Base-by-base conservation (phyloP, 2,797 vertebrate genomes). In the Pseudocheirus occidentalis region DNA sequence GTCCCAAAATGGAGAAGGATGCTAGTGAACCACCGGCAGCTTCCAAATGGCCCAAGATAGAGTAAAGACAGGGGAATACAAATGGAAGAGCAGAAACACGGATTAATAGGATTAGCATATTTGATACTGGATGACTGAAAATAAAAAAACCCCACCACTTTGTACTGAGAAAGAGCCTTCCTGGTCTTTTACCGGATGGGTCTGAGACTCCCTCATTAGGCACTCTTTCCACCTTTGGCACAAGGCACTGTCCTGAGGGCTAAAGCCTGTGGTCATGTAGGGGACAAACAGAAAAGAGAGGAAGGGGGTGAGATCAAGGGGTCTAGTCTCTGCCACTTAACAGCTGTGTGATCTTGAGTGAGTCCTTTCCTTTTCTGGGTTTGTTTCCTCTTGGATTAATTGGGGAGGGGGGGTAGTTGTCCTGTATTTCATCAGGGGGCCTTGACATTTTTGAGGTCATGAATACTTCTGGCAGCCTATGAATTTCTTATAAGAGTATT, bases 141-240 rank as follows among this genome's bases (percentile, higher is more conserved):
- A 97, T 50, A 87, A 96, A 94, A 98, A 98, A 96, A 16, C 13
- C 4, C 55, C 59, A 94, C 53, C 14, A 5, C 46, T 96, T 96
- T 95, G 54, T 53, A 92, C 56, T 94, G 56, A 59, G 91, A 90
- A 87, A 2, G 91, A 52, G 58, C 90, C 95, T 96, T 91, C 54
- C 14, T 31, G n/a, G 13, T 18, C n/a, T 89, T 59, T 34, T 0
- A 28, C 31, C 53, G 40, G 0, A 94, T 52, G 40, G 46, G 55
- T 0, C 66, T 52, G n/a, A 59, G 90, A 28, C 28, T 53, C 52
- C 94, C 52, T 90, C 40, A 6, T 3, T 87, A 40, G 21, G 40
- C 24, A 7, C 24, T 12, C 40, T 21, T 50, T 46, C 40, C 31
- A 21, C 46, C 66, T 56, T 93, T 73, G 52, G 55, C 52, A 27